Conservation (phyloP, 2,797 vertebrate species). For the Lophius americanus region DNA sequence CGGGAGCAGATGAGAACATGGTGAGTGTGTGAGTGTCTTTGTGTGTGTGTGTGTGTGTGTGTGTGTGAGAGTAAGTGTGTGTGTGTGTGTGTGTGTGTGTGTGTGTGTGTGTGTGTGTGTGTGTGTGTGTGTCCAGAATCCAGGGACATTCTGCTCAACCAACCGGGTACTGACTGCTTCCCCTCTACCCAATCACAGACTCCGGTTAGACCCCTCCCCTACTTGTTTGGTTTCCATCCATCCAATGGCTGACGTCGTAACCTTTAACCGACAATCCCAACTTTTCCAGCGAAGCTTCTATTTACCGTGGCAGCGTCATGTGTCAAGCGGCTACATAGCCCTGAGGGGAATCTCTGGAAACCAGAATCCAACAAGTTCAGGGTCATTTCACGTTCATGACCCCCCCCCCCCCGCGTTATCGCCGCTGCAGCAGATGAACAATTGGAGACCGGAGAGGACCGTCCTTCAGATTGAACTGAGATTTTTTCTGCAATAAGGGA, state of each 20-base stretch:
- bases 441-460: conserved; percentile 36
- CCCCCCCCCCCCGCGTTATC: neutral
- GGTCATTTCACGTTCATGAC: conserved; percentile 69
- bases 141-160: conserved; percentile 58
- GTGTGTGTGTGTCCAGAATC: conserved; percentile 57
- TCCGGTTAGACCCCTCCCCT: conserved; percentile 11
- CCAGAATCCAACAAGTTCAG: conserved; percentile 73
- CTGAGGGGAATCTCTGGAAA: conserved; percentile 62
- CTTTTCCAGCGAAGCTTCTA: conserved; percentile 48
- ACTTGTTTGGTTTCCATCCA: conserved; percentile 46
- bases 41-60: conserved; percentile 54
- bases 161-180: conserved; percentile 44
- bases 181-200: conserved; percentile 56
- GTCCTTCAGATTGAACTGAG: conserved; percentile 69
- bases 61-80: conserved; percentile 36
- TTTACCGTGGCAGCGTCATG: conserved; percentile 67
- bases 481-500: conserved; percentile 40
- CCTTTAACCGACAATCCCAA: conserved; percentile 46
- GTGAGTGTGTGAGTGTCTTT: conserved; percentile 34
- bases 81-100: conserved; percentile 37
- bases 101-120: conserved; percentile 47
- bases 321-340: conserved; percentile 69
- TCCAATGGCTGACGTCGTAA: conserved; percentile 62
- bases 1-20: conserved; percentile 78
- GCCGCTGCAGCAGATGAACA: conserved; percentile 55